phyloP scores from a whole-genome alignment of 2,113 vertebrate species.

The Falco punctatus region DNA sequence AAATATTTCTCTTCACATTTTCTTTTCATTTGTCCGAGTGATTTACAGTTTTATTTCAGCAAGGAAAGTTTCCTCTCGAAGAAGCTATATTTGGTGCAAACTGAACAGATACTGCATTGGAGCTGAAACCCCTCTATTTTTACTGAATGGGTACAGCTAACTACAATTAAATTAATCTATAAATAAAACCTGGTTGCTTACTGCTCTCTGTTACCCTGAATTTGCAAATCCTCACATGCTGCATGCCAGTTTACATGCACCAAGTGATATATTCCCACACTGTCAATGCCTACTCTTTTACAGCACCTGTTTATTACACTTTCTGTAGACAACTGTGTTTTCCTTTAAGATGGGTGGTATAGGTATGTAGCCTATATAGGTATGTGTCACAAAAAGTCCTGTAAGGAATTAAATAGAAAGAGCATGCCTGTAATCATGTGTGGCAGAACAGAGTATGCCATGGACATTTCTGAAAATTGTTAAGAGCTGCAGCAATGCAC shows the following conservation, averaged over 20 bases:
- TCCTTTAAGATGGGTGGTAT: slow-evolving; percentile 6
- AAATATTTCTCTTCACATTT: slow-evolving; percentile 61
- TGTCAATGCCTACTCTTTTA: slow-evolving; percentile 1
- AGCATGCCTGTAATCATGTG: neutral
- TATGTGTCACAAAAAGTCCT: neutral
- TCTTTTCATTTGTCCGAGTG: slow-evolving; percentile 46
- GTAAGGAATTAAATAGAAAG: slow-evolving; percentile 43
- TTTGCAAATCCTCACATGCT: slow-evolving; percentile 21
- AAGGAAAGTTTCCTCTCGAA: neutral
- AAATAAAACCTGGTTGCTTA: neutral
- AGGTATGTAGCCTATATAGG: neutral
- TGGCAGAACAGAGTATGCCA: neutral
- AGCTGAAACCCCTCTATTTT: neutral
- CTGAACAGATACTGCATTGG: neutral
- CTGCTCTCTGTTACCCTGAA: neutral
- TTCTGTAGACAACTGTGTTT: neutral
- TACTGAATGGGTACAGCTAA: neutral
- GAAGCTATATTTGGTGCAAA: neutral
- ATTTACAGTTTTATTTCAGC: slow-evolving; percentile 43
- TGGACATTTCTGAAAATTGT: slow-evolving; percentile 58
- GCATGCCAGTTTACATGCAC: neutral
- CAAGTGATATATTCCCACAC: neutral
- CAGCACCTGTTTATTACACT: slow-evolving; percentile 15
- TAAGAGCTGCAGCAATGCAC: slow-evolving; percentile 56
- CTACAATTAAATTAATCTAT: neutral